Conservation (phyloP, 1,140 invertebrate genomes). For the Cheumatopsyche charites region DNA sequence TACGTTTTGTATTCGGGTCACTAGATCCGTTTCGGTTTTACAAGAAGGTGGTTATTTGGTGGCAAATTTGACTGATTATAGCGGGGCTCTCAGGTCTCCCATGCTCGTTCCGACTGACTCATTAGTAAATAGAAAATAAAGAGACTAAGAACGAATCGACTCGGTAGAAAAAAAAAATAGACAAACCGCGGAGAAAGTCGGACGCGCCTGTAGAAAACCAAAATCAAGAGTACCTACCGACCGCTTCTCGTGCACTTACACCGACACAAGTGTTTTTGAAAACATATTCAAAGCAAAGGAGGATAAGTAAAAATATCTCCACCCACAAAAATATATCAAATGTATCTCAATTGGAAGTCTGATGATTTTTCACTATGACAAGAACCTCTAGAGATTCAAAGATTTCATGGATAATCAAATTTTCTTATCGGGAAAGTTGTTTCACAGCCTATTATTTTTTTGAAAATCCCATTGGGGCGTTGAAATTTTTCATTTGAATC, state of each 20-base stretch:
- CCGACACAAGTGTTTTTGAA: too few relatives aligned
- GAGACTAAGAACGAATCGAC: background rate
- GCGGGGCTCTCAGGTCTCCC: constrained; percentile 23
- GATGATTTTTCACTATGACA: too few relatives aligned
- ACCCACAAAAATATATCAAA: too few relatives aligned
- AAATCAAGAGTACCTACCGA: constrained; percentile 12
- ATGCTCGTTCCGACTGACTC: constrained; percentile 25
- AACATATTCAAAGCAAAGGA: too few relatives aligned
- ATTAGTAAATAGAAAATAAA: constrained; percentile 29
- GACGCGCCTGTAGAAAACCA: constrained; percentile 16
- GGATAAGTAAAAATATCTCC: too few relatives aligned
- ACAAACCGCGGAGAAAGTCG: constrained; percentile 33
- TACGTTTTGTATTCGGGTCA: background rate
- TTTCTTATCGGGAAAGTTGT: too few relatives aligned
- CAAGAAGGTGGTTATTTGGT: constrained; percentile 20
- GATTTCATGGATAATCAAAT: too few relatives aligned
- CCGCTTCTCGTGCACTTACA: background rate
- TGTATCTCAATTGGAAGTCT: too few relatives aligned
- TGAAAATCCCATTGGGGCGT: too few relatives aligned
- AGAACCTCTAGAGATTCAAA: too few relatives aligned
- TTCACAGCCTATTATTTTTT: too few relatives aligned
- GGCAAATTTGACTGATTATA: constrained; percentile 33
- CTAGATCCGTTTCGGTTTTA: constrained; percentile 22
- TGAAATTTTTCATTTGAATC: too few relatives aligned
- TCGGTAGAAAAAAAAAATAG: constrained; percentile 10